These are phyloP conservation scores for Theropithecus gelada DNA, from an alignment of 2,113 vertebrate genomes.

Conservation along the genomic window DNA sequence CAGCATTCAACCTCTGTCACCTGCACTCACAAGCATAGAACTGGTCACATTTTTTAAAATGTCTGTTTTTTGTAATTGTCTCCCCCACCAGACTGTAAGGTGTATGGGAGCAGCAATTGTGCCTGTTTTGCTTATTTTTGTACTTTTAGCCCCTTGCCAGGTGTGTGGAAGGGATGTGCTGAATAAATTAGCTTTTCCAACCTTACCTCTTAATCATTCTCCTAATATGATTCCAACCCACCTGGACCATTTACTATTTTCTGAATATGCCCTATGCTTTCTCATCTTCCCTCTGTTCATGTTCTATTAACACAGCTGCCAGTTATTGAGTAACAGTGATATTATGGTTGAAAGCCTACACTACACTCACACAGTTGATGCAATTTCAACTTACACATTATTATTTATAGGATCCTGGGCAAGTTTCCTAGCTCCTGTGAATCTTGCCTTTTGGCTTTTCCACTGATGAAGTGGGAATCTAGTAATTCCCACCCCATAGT, in stretches of 20 bases:
- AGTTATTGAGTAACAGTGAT: neutral
- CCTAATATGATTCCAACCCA: neutral
- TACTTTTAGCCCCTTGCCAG: no score
- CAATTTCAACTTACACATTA: neutral
- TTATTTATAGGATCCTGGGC: neutral
- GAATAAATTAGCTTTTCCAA: neutral
- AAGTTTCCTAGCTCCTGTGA: neutral
- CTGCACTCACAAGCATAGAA: neutral
- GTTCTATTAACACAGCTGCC: neutral
- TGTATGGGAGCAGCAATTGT: neutral
- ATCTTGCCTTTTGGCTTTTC: neutral
- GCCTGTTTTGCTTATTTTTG: neutral
- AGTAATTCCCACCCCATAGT: neutral
- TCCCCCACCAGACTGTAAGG: neutral
- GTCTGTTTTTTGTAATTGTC: neutral
- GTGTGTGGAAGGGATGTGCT: neutral
- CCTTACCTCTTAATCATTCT: neutral
- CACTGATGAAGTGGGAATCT: neutral
- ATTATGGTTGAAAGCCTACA: neutral
- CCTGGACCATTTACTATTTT: neutral
- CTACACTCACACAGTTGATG: neutral
- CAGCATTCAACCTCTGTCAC: neutral
- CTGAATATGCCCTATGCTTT: neutral
- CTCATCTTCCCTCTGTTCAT: neutral
- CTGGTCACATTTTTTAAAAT: neutral